Evolutionary conservation across 2,113 vertebrate genomes (phyloP).

Genomic region (Procavia capensis): DNA sequence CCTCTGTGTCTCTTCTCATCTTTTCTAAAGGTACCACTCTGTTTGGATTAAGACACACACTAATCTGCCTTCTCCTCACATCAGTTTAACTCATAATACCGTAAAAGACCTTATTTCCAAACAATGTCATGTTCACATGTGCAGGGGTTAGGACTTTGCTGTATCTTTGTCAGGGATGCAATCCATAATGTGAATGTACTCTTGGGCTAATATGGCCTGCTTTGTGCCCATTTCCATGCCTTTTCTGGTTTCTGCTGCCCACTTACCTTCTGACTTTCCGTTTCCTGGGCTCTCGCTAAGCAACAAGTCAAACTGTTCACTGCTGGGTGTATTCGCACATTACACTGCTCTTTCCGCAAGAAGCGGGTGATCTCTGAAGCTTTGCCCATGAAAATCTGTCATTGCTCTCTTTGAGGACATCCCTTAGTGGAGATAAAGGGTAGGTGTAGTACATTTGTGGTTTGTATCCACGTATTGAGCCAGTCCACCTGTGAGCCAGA

Average conservation of each 20-base stretch:
- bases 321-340: not conserved
- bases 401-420: not conserved
- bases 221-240: not conserved
- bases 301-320: not conserved
- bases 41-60: not conserved
- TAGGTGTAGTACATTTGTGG: not conserved
- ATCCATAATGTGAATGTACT: not conserved
- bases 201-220: too few relatives aligned
- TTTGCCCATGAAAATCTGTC: not conserved
- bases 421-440: not conserved
- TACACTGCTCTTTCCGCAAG: not conserved
- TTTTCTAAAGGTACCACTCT: not conserved
- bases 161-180: not conserved
- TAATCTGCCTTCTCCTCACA: not conserved
- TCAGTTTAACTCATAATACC: not conserved
- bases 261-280: not conserved
- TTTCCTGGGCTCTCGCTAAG: not conserved
- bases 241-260: not conserved
- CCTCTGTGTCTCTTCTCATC: not conserved
- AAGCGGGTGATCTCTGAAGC: not conserved
- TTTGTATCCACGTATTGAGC: not conserved
- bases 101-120: not conserved
- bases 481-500: not conserved
- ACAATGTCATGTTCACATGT: not conserved
- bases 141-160: not conserved